A percentile compares a stretch with the other conserved stretches of the same genome.
phyloP scores from a whole-genome alignment of 2,797 vertebrate genomes.

The Tokudaia muenninki region DNA sequence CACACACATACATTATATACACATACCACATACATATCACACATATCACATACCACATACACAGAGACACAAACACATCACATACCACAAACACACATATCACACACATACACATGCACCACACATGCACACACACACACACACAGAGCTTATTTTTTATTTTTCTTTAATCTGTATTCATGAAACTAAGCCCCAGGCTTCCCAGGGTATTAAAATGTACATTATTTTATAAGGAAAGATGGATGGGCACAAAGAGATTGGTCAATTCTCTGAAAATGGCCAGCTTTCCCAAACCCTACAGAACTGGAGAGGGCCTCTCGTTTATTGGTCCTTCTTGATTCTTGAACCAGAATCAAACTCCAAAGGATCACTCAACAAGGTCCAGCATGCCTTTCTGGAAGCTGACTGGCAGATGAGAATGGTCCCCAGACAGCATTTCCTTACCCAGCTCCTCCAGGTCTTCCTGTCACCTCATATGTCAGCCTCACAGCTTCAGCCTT shows the following conservation, averaged over 20 bases:
- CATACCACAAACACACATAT: neutral
- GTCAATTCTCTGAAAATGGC: neutral
- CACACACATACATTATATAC: neutral
- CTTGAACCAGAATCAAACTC: neutral
- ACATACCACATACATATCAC: neutral
- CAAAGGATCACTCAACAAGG: neutral
- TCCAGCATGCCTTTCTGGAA: neutral
- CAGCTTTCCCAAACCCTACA: neutral
- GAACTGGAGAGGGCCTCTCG: neutral
- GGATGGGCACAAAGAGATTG: neutral
- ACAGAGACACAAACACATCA: too few relatives aligned
- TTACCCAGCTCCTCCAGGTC: neutral
- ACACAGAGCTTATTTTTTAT: neutral
- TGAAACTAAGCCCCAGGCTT: conserved; percentile 12
- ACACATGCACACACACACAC: neutral
- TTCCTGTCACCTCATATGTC: neutral
- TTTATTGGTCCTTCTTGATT: neutral
- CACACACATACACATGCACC: neutral
- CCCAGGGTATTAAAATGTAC: neutral
- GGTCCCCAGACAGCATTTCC: neutral
- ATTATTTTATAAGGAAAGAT: neutral
- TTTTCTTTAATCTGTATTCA: neutral
- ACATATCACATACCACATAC: neutral
- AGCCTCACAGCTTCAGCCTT: neutral
- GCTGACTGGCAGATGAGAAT: neutral